Conservation (phyloP, 2,888 invertebrate genomes). For the Eristalis intricaria region DNA sequence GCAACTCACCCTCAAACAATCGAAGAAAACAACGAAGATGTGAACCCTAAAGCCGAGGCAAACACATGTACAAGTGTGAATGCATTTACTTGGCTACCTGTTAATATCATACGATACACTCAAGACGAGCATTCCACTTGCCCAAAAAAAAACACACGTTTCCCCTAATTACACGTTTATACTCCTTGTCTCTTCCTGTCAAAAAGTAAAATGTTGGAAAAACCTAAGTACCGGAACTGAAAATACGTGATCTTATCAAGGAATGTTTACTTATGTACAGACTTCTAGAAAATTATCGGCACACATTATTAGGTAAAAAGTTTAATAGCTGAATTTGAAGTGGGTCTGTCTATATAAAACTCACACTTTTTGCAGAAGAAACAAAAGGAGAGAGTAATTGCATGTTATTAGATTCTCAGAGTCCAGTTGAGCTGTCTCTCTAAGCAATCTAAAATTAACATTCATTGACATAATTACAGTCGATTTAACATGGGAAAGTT, state of each 20-base stretch:
- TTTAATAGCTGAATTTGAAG: not conserved
- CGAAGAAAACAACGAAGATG: not conserved
- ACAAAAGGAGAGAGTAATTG: no score
- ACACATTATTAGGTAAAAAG: not conserved
- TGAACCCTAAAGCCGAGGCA: not conserved
- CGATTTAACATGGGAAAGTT: no score
- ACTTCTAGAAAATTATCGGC: not conserved
- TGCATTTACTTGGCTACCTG: not conserved
- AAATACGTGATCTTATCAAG: not conserved
- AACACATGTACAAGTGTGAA: not conserved
- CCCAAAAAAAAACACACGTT: not conserved
- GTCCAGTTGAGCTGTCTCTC: no score
- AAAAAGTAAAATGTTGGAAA: not conserved
- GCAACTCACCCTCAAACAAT: not conserved
- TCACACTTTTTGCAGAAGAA: no score
- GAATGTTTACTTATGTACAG: not conserved
- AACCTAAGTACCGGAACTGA: not conserved
- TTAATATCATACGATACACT: not conserved
- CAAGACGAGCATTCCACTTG: constrained; percentile 1
- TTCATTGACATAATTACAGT: no score
- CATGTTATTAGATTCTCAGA: no score
- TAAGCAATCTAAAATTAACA: no score
- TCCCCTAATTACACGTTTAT: not conserved
- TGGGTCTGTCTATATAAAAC: not conserved
- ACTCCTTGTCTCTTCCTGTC: not conserved